Conservation (phyloP, 2,113 vertebrate species). For the Petrocephalus microphthalmus region DNA sequence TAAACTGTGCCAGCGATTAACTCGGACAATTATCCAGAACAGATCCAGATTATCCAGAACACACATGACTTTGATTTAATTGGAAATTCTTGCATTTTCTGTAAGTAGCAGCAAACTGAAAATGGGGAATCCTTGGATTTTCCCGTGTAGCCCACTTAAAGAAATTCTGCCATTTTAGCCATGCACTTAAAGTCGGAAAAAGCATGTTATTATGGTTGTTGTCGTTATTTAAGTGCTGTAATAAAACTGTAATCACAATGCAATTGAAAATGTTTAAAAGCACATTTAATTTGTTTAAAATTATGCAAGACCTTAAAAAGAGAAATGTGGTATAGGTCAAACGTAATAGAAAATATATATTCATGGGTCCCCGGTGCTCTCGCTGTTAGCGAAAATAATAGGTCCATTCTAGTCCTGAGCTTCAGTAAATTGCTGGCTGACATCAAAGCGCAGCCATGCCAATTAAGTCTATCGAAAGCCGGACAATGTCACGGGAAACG, state of each 20-base stretch:
- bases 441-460: conserved; percentile 44
- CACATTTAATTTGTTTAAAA: background rate
- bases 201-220: background rate
- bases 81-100: background rate
- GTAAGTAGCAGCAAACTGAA: background rate
- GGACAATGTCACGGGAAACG: conserved; percentile 25
- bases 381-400: conserved; percentile 17
- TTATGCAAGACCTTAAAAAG: background rate
- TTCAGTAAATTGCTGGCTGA: conserved; percentile 18
- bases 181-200: background rate
- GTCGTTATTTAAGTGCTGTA: background rate
- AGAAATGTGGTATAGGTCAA: background rate
- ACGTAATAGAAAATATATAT: background rate
- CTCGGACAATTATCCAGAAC: background rate
- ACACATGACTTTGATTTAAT: background rate
- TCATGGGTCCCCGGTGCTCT: conserved; percentile 23
- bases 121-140: background rate
- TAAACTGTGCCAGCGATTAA: background rate
- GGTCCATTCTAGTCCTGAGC: conserved; percentile 34
- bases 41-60: background rate
- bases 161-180: background rate
- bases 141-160: background rate
- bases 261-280: no score
- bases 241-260: no score
- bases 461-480: conserved; percentile 37